A percentile compares a stretch with the other conserved stretches of the same genome.
phyloP scores from a whole-genome alignment of 2,113 vertebrate genomes.

The Salvelinus fontinalis region DNA sequence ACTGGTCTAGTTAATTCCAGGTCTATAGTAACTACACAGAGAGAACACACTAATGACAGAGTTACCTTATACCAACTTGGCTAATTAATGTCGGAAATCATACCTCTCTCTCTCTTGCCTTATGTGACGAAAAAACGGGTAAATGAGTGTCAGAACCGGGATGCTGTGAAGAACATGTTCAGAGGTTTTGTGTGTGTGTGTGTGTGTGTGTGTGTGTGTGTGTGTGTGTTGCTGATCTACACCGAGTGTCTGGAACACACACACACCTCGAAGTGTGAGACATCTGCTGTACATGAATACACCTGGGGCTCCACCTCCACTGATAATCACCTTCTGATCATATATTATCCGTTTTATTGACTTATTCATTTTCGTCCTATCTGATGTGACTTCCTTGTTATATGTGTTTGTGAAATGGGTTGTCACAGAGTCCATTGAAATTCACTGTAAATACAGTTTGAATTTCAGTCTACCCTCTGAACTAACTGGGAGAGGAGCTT shows the following conservation, averaged over 20 bases:
- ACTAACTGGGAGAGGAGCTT: neutral
- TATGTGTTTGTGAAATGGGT: too few relatives aligned
- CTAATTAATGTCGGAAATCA: neutral
- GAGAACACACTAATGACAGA: neutral
- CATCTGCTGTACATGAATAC: slow-evolving; percentile 1
- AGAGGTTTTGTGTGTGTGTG: neutral
- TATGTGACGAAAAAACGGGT: neutral
- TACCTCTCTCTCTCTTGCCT: neutral
- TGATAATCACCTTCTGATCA: neutral
- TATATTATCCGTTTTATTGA: neutral
- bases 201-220: neutral
- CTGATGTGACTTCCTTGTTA: too few relatives aligned
- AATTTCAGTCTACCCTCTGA: neutral
- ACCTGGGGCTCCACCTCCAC: neutral
- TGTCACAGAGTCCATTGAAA: too few relatives aligned
- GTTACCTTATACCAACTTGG: neutral
- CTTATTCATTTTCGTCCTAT: too few relatives aligned
- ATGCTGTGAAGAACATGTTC: slow-evolving; percentile 3
- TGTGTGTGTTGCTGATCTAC: neutral
- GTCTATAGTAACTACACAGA: too few relatives aligned
- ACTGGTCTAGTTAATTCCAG: too few relatives aligned
- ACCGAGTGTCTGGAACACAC: slow-evolving; percentile 1
- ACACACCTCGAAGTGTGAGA: neutral
- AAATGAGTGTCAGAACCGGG: neutral
- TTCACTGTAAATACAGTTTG: too few relatives aligned